Conservation (phyloP, 2,113 vertebrate genomes). For the Nanorana parkeri region DNA sequence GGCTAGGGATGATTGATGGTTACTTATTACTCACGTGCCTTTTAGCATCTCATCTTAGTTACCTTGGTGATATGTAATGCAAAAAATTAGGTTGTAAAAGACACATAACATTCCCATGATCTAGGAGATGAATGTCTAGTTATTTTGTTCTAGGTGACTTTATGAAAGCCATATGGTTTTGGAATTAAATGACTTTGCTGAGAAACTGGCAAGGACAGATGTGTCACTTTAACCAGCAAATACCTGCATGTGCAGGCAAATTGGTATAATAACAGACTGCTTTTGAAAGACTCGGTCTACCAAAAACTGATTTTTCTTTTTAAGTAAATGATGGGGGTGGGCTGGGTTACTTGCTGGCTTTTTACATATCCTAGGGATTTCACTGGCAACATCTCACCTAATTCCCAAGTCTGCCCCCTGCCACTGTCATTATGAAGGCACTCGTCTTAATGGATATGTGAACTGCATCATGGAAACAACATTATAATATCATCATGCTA, state of each 20-base stretch:
- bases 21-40: slow-evolving; percentile 5
- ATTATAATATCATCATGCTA: no score
- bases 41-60: neutral
- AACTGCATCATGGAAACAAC: no score
- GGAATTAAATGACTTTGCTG: neutral
- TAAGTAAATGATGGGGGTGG: no score
- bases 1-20: neutral
- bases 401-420: no score
- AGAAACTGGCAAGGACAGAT: neutral
- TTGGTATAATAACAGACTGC: neutral
- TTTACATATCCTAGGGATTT: no score
- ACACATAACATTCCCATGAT: neutral
- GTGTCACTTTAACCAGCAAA: neutral
- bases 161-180: neutral
- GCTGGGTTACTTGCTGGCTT: no score
- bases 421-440: no score
- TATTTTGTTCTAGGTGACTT: neutral
- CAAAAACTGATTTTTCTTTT: no score
- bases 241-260: neutral
- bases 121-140: slow-evolving; percentile 7
- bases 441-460: no score
- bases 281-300: neutral
- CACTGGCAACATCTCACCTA: no score
- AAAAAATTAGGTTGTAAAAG: neutral
- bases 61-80: slow-evolving; percentile 31